Evolutionary conservation across 2,888 invertebrate species (phyloP).

Genomic region (Rhingia campestris): DNA sequence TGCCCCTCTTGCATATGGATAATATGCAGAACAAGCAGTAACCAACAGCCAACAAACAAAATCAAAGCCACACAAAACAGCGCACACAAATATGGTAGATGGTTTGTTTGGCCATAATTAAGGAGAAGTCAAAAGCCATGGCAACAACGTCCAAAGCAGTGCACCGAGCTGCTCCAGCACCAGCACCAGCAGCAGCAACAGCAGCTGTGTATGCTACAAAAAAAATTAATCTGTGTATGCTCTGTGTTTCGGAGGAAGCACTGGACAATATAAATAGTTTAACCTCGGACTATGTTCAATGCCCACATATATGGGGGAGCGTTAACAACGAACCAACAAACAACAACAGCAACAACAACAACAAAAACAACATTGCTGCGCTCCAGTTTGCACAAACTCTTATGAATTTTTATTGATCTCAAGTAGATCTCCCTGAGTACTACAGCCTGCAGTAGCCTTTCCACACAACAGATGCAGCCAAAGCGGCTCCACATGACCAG

Average conservation of each 20-base stretch:
- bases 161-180: slow-evolving; percentile 23
- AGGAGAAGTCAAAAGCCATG: slow-evolving; percentile 73
- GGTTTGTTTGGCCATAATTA: slow-evolving; percentile 69
- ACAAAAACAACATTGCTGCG: slow-evolving; percentile 30
- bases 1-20: slow-evolving; percentile 46
- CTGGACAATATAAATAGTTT: slow-evolving; percentile 72
- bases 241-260: slow-evolving; percentile 60
- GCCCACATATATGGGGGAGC: slow-evolving; percentile 60
- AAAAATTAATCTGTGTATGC: slow-evolving; percentile 53
- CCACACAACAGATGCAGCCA: slow-evolving; percentile 57
- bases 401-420: slow-evolving; percentile 74
- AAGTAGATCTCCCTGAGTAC: slow-evolving; percentile 65
- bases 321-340: slow-evolving; percentile 56
- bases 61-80: slow-evolving; percentile 52
- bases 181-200: slow-evolving; percentile 39
- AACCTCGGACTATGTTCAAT: slow-evolving; percentile 71
- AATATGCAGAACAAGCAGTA: slow-evolving; percentile 17
- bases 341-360: slow-evolving; percentile 24
- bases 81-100: slow-evolving; percentile 62
- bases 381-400: slow-evolving; percentile 65
- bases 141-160: slow-evolving; percentile 38
- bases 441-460: slow-evolving; percentile 20
- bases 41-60: slow-evolving; percentile 38
- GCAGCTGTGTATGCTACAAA: slow-evolving; percentile 39
- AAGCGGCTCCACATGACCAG: slow-evolving; percentile 64